Evolutionary conservation across 2,888 invertebrate genomes (phyloP), one percentile per base, ranked within the genome.

Genomic region (Smittia aterrima): DNA sequence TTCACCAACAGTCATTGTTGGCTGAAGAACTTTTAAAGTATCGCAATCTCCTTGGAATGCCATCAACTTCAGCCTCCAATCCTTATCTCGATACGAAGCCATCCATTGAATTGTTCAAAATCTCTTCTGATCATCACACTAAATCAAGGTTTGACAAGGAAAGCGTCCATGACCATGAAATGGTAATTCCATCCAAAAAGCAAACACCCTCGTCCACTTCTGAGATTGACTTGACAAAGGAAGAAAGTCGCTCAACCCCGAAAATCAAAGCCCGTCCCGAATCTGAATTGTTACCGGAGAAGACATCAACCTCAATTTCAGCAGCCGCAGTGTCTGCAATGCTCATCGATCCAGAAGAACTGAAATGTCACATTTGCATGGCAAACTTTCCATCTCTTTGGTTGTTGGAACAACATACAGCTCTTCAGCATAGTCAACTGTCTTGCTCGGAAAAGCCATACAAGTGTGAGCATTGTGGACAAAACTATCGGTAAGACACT

Each of bases 381-480:
- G 93, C 93, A 32, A 91, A 91, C 25, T 94, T 94, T 81, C 94
- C 94, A 22, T 92, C 93, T 58, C 87, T 91, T n/a, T 93, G 93
- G 92, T 86, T 93, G 40, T 84, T 94, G 71, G 93, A 94, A 81
- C 91, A 93, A 77, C 93, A 94, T 82, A 92, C 92, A 0, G 89
- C 92, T 0, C 84, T 95, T 20, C 93, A 94, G 80, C 94, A 94
- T 82, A 90, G 93, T 75, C 78, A 87, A 80, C 79, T 81, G 82
- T 83, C 87, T 1, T 84, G 85, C 79, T 84, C 86, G 27, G 94
- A 94, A 81, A 95, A 94, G 79, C 93, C 94, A 13, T 94, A 93
- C 83, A 92, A 93, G 54, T 95, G 94, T 83, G 94, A 94, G 79
- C 94, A 94, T 81, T 95, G 94, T 82, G 94, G 94, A 3, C 94